Percentiles rank a stretch among this genome's conserved stretches.
Conservation (phyloP, 1,140 invertebrate species). For the Lasioglossum baleicum region DNA sequence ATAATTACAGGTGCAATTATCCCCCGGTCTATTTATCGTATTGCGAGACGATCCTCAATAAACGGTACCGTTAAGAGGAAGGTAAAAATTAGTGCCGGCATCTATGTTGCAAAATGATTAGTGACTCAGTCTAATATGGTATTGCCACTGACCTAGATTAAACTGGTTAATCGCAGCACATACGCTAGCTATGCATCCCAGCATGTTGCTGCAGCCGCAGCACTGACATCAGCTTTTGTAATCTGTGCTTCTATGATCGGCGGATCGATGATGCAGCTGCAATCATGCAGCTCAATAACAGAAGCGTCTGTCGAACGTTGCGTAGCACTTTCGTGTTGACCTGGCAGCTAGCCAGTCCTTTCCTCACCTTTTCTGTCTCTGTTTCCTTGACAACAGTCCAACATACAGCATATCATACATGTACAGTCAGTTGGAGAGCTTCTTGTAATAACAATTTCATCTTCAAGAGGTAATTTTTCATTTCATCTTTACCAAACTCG, state of each 20-base stretch:
- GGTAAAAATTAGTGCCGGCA: neutral
- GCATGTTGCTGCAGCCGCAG: slow-evolving; percentile 21
- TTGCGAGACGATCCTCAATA: too few species aligned
- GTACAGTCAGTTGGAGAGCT: neutral
- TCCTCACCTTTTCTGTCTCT: slow-evolving; percentile 4
- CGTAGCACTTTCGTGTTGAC: slow-evolving; percentile 37
- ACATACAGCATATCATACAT: neutral
- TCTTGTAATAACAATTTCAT: too few species aligned
- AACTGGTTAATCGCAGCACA: neutral
- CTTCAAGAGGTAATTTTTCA: too few species aligned
- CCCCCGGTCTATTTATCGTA: too few species aligned
- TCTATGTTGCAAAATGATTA: slow-evolving; percentile 1
- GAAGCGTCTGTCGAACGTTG: slow-evolving; percentile 20
- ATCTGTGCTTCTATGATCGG: slow-evolving; percentile 9
- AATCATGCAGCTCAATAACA: slow-evolving; percentile 1
- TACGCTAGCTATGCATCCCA: neutral
- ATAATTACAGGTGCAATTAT: too few species aligned
- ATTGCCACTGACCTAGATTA: slow-evolving; percentile 27
- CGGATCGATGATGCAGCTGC: slow-evolving; percentile 24
- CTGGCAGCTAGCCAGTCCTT: slow-evolving; percentile 43
- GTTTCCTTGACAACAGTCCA: neutral
- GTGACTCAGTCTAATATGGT: neutral
- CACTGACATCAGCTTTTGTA: slow-evolving; percentile 24
- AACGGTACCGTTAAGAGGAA: neutral
- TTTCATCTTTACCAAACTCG: too few species aligned